phyloP scores from a whole-genome alignment of 2,888 invertebrate genomes.

The Automeris io region DNA sequence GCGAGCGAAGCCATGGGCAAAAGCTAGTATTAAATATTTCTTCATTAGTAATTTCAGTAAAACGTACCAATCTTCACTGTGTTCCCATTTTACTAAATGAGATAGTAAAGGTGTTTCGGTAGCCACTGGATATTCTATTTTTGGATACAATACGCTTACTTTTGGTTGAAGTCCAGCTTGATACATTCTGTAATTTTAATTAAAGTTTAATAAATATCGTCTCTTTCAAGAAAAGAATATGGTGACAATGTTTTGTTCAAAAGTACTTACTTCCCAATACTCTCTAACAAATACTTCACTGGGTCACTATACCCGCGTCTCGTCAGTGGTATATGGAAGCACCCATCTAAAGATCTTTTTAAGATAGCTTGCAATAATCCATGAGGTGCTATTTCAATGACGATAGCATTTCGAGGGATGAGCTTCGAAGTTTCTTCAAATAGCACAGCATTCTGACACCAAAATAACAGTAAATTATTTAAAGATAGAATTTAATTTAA shows the following conservation, averaged over 20 bases:
- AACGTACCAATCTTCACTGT: conserved; percentile 79
- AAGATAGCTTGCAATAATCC: conserved; percentile 89
- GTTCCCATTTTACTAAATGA: conserved; percentile 88
- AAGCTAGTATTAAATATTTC: too few relatives aligned
- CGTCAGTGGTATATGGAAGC: conserved; percentile 81
- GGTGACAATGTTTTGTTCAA: background rate
- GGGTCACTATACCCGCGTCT: conserved; percentile 79
- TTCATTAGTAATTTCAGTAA: background rate
- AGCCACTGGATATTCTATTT: conserved; percentile 85
- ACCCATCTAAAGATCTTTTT: conserved; percentile 80
- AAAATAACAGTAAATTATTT: too few relatives aligned
- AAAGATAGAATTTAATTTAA: too few relatives aligned
- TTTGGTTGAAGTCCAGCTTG: conserved; percentile 82
- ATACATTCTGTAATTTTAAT: conserved; percentile 76
- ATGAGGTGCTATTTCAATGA: conserved; percentile 91
- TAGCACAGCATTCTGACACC: conserved; percentile 70
- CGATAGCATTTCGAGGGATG: conserved; percentile 84
- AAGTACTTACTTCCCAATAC: conserved; percentile 72
- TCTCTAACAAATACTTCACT: conserved; percentile 66
- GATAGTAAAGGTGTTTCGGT: conserved; percentile 87
- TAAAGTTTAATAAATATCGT: too few relatives aligned
- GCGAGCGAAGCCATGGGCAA: too few relatives aligned
- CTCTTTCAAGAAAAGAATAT: background rate
- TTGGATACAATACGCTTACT: conserved; percentile 82
- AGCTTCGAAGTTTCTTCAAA: conserved; percentile 86